Evolutionary conservation across 2,888 invertebrate species (phyloP), one percentile per base, ranked within the genome.

Genomic region (Sycophila texana): DNA sequence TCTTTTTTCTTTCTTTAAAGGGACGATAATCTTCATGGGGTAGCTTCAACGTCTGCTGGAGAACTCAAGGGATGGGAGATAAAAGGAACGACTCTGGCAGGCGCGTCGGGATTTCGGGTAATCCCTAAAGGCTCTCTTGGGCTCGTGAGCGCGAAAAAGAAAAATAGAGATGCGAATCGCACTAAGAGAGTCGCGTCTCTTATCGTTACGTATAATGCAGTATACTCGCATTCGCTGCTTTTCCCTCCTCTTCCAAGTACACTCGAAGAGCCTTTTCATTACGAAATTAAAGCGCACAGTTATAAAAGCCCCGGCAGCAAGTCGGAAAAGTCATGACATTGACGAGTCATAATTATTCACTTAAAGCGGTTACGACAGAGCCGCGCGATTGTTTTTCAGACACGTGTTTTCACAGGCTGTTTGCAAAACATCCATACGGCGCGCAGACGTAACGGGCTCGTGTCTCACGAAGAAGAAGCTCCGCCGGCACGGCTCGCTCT

Each of bases 31-130:
- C 61, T 63, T 30, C 30, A 20, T 7, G 10, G 0, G 39, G 61
- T 30, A 63, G 53, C 30, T 49, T 53, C 61, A 22, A 10, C 22
- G 57, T 12, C 55, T 30, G 65, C 30, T n/a, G 18, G 30, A 18
- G 1, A 13, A 22, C 55, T 63, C n/a, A 22, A n/a, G 66, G 66
- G 66, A 77, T 53, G 72, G 18, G 22, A 60, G 72, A 66, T 77
- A 77, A 77, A 71, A 71, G 51, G 16, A 30, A 58, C 26, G 58
- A 39, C 57, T 61, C n/a, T 20, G 57, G 4, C 7, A 10, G 10
- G 16, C 30, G 63, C 63, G 47, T 18, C 13, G 70, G 70, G 63
- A 30, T 68, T 77, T 71, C 58, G 65, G 20, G 55, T 76, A 76
- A 76, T 70, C 70, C 61, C 55, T 12, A 1, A 53, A 67, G 58